Percentiles rank a stretch among this genome's conserved stretches.
These are phyloP conservation scores for Pogoniulus pusillus DNA, from an alignment of 2,797 vertebrate species.

Conservation along the genomic window DNA sequence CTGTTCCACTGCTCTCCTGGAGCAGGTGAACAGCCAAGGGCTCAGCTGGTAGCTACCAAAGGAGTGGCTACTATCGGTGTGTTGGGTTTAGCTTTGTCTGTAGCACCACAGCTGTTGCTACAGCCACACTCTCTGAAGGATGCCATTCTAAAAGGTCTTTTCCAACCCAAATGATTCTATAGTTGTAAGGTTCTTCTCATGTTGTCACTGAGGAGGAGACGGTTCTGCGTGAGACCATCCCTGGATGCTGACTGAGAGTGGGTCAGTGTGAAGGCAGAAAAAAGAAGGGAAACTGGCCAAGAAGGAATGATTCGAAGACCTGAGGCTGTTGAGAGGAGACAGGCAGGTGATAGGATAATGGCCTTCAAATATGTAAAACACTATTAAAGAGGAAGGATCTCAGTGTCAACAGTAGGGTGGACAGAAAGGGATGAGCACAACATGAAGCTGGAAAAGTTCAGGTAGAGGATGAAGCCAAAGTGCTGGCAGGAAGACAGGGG, in stretches of 20 bases:
- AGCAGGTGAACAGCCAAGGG: neutral
- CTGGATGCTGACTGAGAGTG: neutral
- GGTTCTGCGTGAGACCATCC: accelerated
- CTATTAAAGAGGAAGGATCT: neutral
- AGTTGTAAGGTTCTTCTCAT: neutral
- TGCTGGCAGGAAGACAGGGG: neutral
- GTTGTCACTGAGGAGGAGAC: neutral
- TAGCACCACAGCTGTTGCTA: accelerated
- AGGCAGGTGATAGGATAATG: neutral
- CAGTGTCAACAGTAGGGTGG: accelerated
- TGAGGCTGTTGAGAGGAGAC: neutral
- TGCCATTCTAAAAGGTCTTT: neutral
- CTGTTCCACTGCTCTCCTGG: neutral
- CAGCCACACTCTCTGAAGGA: neutral
- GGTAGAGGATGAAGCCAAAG: neutral
- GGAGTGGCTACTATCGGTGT: neutral
- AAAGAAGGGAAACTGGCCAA: neutral
- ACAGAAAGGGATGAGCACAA: neutral
- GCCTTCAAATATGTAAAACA: neutral
- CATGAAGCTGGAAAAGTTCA: neutral
- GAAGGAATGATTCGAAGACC: neutral
- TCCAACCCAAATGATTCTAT: too few relatives aligned
- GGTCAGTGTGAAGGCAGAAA: neutral
- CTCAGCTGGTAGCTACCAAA: neutral
- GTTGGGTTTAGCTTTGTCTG: neutral